Evolutionary conservation across 2,797 vertebrate species (phyloP).

Genomic region (Coccyzus lansbergi): DNA sequence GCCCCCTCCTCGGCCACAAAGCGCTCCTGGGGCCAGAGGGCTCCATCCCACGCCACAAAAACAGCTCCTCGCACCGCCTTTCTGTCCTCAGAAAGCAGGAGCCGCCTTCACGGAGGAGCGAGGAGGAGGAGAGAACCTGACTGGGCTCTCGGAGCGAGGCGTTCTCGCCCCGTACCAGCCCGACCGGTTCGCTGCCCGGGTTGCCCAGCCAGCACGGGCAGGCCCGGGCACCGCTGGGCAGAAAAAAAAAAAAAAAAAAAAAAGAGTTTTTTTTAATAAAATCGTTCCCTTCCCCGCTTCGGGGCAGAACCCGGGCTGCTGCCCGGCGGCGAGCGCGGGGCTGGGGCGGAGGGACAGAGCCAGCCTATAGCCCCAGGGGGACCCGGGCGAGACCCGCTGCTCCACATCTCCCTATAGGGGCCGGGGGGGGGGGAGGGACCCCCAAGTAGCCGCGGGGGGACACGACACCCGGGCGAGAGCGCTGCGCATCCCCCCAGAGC

Average conservation of each 20-base stretch:
- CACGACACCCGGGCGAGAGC: too few species aligned
- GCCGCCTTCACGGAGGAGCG: rapidly evolving
- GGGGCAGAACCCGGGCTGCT: background rate
- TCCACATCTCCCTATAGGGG: too few species aligned
- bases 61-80: rapidly evolving
- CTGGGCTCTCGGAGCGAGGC: background rate
- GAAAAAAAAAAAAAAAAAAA: background rate
- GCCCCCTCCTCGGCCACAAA: background rate
- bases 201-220: slow-evolving; percentile 13
- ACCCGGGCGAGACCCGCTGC: too few species aligned
- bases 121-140: background rate
- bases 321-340: background rate
- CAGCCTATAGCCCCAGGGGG: too few species aligned
- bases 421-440: too few species aligned
- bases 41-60: rapidly evolving
- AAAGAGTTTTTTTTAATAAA: background rate
- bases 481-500: too few species aligned
- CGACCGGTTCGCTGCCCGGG: slow-evolving; percentile 36
- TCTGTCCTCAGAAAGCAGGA: background rate
- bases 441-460: too few species aligned
- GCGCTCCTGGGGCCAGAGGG: rapidly evolving
- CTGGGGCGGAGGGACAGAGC: too few species aligned
- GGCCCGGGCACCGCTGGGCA: slow-evolving; percentile 31
- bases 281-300: background rate
- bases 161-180: slow-evolving; percentile 24